phyloP scores from a whole-genome alignment of 64 coral and sea anemone genomes.

The Pocillopora damicornis region DNA sequence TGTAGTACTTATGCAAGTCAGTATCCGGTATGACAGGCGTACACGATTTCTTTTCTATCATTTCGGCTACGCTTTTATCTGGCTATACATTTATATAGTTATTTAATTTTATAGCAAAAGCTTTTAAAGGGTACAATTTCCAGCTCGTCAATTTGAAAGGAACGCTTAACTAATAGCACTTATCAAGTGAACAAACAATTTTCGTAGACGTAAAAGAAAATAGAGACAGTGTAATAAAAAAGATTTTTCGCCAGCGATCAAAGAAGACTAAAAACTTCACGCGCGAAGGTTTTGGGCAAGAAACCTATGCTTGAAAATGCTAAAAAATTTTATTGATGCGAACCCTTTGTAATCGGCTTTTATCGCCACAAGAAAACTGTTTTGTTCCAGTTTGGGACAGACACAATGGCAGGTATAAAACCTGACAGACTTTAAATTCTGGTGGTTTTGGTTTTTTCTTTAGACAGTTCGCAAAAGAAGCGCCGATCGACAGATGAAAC shows the following conservation, averaged over 20 bases:
- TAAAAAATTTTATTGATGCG: conserved; percentile 1
- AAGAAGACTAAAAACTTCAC: conserved; percentile 3
- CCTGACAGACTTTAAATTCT: neutral
- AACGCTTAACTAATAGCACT: neutral
- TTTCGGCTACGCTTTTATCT: neutral
- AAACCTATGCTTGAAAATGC: neutral
- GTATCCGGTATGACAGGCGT: too few species aligned
- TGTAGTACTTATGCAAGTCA: too few species aligned
- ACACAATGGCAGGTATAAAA: conserved; percentile 19
- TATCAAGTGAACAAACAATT: conserved; percentile 12
- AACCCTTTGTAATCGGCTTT: neutral
- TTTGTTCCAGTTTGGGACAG: conserved; percentile 21
- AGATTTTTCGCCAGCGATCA: neutral
- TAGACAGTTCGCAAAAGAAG: neutral
- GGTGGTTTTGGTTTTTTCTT: neutral
- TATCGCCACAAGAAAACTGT: conserved; percentile 19
- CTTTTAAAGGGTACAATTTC: conserved; percentile 27
- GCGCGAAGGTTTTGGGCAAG: neutral
- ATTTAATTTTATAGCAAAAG: conserved; percentile 19
- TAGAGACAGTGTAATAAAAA: neutral
- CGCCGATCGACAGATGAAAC: neutral
- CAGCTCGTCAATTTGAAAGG: neutral
- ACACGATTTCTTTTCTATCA: too few species aligned
- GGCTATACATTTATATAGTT: neutral
- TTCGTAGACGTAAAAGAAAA: neutral